Base-by-base conservation (phyloP, 2,113 vertebrate genomes). In the Nibea coibor region DNA sequence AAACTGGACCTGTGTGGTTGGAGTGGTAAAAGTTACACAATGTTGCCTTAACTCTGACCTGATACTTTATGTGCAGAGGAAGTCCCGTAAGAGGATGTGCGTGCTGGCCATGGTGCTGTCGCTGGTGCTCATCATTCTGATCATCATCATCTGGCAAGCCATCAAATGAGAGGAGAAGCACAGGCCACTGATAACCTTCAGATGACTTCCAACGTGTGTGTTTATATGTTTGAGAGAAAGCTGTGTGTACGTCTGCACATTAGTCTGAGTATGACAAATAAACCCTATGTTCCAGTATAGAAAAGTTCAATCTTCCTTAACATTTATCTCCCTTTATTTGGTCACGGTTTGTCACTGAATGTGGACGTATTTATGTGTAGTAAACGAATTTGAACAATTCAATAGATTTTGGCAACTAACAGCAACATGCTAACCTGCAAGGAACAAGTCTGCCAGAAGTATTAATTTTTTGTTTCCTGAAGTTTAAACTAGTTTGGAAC, bases 61-160 rank as follows among this genome's bases (percentile, higher is more conserved):
- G 53, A 28, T 57, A 2, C n/a, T 64, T 26, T 78, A 67, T 88
- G 72, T 86, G 80, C 89, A 98, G 97, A 97, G 96, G 88, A 98
- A 97, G 83, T 97, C 97, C 26, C 96, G 96, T 79, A 98, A 98
- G 96, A 97, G 97, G 96, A 97, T 97, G 89, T 98, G 97, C 87
- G 95, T 97, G 90, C 93, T 98, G 89, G 85, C 95, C 81, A 90
- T 96, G 87, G 94, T 97, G 67, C 88, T 97, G 83, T 91, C 93
- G 24, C 92, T 97, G 84, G 93, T 91, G 82, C 86, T 87, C 75
- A 24, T 89, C 80, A 87, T 97, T 92, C 88, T 97, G 88, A 94
- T 59, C 84, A 5, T 97, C 78, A 63, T 96, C 88, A 94, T 97
- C 91, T 97, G 94, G 95, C 10, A 28, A 78, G 0, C 68, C 70